Evolutionary conservation across 2,888 invertebrate species (phyloP), one percentile per base, ranked within the genome.

Genomic region (Caenorhabditis sp.): DNA sequence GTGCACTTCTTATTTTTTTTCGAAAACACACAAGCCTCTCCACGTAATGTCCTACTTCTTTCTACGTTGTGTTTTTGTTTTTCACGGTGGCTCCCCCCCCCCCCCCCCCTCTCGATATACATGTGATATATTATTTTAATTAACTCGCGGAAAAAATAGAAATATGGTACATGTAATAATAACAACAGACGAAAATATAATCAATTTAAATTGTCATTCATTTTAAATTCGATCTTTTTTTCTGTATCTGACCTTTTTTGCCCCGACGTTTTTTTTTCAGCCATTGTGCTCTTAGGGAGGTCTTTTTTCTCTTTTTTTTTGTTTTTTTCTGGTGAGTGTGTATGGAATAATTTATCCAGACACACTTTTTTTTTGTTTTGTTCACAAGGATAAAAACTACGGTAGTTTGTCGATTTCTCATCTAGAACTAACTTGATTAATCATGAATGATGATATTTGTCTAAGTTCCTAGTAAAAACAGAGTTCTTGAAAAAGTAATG

Each of bases 1-100:
- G 19, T 72, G 72, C 49, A 72, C 72, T 71, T 58, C 63, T 19
- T 71, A 66, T 67, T 63, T 64, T n/a, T 62, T 63, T 61, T 57
- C 43, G 17, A 43, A 43, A 10, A 43, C 43, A 43, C 43, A 43
- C 43, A 43, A 10, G 14, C 43, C 43, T 43, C 17, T 43, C 43
- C 43, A 43, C 43, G 43, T 43, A 43, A 43, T 17, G 43, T 17
- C 43, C 12, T 43, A 17, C 43, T 43, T 17, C 17, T 17, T 43
- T 10, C 43, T 43, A 17, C 43, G 23, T 31, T 58, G 21, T 61
- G 36, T 58, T 51, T 51, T 21, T 51, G 21, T 43, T 43, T 43
- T 43, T 43, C 17, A 12, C 17, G 3, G 14, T 5, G 12, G 5
- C 36, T 36, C 12, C 36, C 12, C 12, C 12, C 36, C 36, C 6